Evolutionary conservation across 2,888 invertebrate genomes (phyloP).

Genomic region (Lomographa bimaculata): DNA sequence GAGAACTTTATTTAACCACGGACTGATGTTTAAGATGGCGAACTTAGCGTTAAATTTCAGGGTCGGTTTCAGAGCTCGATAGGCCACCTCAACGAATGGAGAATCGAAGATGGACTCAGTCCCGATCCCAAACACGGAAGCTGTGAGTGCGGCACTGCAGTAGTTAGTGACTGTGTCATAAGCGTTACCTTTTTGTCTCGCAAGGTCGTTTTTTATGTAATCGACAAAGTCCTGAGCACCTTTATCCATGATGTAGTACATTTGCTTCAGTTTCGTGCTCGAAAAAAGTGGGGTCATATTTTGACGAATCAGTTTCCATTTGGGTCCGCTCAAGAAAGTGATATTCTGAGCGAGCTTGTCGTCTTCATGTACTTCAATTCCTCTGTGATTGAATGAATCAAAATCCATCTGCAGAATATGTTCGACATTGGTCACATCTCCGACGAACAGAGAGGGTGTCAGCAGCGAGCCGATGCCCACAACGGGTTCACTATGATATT

Average conservation of each 20-base stretch:
- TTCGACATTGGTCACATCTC: constrained; percentile 44
- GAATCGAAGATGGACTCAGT: constrained; percentile 53
- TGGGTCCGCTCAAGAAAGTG: constrained; percentile 46
- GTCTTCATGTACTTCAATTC: constrained; percentile 36
- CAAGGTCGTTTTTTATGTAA: constrained; percentile 42
- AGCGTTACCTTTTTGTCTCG: constrained; percentile 18
- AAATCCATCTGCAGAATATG: constrained; percentile 47
- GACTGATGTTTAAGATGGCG: constrained; percentile 27
- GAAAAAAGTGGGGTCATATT: constrained; percentile 63
- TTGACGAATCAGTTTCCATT: constrained; percentile 59
- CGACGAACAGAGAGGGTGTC: constrained; percentile 39
- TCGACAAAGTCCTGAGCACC: constrained; percentile 50
- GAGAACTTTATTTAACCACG: constrained; percentile 33
- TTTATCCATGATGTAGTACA: constrained; percentile 60
- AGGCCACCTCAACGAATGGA: constrained; percentile 47
- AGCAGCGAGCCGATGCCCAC: constrained; percentile 38
- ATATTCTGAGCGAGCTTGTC: constrained; percentile 50
- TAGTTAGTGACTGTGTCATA: constrained; percentile 41
- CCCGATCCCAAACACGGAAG: constrained; percentile 62
- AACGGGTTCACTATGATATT: constrained; percentile 45
- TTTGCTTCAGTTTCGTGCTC: constrained; percentile 54
- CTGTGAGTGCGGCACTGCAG: constrained; percentile 50
- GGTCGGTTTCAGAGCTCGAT: constrained; percentile 28
- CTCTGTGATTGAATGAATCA: constrained; percentile 47
- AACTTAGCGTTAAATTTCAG: constrained; percentile 35